These are phyloP conservation scores for Drosophila cognata DNA, from an alignment of 2,888 invertebrate genomes.

Conservation along the genomic window DNA sequence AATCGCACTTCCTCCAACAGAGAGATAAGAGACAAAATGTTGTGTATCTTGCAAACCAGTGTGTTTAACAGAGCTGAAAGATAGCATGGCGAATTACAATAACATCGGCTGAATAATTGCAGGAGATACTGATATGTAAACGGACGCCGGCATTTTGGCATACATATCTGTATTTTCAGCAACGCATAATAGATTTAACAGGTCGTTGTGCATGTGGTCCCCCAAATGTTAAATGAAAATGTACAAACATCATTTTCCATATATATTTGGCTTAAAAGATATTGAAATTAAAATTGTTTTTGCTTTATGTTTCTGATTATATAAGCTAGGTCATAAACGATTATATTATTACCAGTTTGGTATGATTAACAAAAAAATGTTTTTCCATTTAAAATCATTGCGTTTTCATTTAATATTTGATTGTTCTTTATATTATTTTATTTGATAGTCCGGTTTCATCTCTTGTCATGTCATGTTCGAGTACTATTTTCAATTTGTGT, in stretches of 20 bases:
- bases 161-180: neutral
- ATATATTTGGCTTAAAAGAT: neutral
- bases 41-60: neutral
- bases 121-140: neutral
- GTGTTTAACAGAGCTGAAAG: neutral
- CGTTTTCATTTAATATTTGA: neutral
- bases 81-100: neutral
- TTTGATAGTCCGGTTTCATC: neutral
- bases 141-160: neutral
- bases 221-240: neutral
- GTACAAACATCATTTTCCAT: neutral
- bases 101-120: neutral
- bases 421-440: neutral
- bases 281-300: neutral
- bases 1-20: constrained; percentile 27
- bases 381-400: neutral
- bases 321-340: neutral
- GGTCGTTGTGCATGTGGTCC: neutral
- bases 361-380: neutral
- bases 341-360: rapidly evolving
- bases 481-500: neutral
- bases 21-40: constrained; percentile 3
- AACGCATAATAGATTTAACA: neutral
- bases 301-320: neutral
- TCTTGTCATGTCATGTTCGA: neutral